Conservation (phyloP, 2,888 invertebrate species). For the Aporophyla lueneburgensis region DNA sequence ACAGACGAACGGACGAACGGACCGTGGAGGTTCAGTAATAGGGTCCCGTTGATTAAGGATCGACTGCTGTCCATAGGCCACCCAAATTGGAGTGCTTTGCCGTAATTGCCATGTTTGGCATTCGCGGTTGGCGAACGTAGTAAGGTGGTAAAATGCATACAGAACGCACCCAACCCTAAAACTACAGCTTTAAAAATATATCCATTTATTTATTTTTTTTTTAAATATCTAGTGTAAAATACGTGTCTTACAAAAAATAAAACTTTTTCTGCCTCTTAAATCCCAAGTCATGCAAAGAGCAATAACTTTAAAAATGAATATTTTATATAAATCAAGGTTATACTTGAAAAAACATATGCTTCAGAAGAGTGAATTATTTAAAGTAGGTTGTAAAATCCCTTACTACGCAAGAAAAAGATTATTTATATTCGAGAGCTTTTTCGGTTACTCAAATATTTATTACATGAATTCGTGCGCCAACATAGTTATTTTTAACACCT, state of each 20-base stretch:
- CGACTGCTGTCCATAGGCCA: no score
- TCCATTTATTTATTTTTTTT: neutral
- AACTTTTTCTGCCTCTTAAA: conserved; percentile 5
- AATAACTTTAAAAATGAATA: conserved; percentile 63
- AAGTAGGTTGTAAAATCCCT: conserved; percentile 37
- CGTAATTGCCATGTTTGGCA: no score
- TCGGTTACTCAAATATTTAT: conserved; percentile 31
- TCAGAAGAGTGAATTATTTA: conserved; percentile 56
- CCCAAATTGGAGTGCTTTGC: no score
- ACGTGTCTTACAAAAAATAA: neutral
- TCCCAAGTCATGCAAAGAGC: conserved; percentile 32
- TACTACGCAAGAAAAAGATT: conserved; percentile 16
- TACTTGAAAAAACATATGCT: conserved; percentile 41
- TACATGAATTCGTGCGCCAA: neutral
- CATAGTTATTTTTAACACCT: neutral
- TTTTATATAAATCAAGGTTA: conserved; percentile 63
- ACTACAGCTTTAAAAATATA: neutral
- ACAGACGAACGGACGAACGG: no score
- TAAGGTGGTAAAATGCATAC: no score
- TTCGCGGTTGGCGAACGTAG: no score
- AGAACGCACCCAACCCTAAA: neutral
- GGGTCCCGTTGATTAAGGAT: no score
- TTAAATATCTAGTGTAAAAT: neutral
- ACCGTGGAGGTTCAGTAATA: no score
- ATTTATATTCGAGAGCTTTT: neutral